phyloP scores from a whole-genome alignment of 1,140 invertebrate genomes.

The Arion vulgaris region DNA sequence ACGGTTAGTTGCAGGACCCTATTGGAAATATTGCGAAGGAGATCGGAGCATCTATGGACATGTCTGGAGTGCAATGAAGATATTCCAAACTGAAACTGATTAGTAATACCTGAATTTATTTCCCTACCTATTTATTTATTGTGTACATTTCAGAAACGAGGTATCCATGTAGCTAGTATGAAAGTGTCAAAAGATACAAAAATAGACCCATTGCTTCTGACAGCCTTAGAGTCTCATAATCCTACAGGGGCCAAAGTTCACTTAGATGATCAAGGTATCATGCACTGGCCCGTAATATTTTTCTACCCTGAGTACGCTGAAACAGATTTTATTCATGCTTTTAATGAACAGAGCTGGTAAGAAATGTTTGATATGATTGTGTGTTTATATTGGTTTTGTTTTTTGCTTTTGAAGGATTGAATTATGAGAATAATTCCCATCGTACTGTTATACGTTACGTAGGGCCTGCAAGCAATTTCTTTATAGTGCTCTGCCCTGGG shows the following conservation, averaged over 20 bases:
- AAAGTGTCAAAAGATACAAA: slow-evolving; percentile 36
- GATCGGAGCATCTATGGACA: too few relatives aligned
- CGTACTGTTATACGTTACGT: too few relatives aligned
- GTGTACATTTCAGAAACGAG: slow-evolving; percentile 52
- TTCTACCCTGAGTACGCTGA: slow-evolving; percentile 83
- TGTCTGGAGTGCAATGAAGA: too few relatives aligned
- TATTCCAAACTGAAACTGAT: too few relatives aligned
- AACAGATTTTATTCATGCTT: slow-evolving; percentile 75
- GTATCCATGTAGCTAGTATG: slow-evolving; percentile 55
- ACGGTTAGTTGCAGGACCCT: too few relatives aligned
- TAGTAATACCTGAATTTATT: too few relatives aligned
- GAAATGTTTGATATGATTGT: not conserved
- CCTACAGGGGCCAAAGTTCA: slow-evolving; percentile 75
- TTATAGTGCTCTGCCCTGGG: too few relatives aligned
- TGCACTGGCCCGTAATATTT: slow-evolving; percentile 87
- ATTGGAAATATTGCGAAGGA: too few relatives aligned
- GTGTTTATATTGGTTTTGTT: not conserved
- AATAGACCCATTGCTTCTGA: slow-evolving; percentile 69
- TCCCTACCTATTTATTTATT: too few relatives aligned
- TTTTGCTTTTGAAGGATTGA: too few relatives aligned
- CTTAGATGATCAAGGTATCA: slow-evolving; percentile 75
- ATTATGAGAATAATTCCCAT: too few relatives aligned
- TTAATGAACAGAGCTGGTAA: slow-evolving; percentile 81
- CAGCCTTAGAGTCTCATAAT: slow-evolving; percentile 57
- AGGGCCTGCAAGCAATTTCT: too few relatives aligned